Base-by-base conservation (phyloP, 1,140 invertebrate species). In the Anoplophora glabripennis region DNA sequence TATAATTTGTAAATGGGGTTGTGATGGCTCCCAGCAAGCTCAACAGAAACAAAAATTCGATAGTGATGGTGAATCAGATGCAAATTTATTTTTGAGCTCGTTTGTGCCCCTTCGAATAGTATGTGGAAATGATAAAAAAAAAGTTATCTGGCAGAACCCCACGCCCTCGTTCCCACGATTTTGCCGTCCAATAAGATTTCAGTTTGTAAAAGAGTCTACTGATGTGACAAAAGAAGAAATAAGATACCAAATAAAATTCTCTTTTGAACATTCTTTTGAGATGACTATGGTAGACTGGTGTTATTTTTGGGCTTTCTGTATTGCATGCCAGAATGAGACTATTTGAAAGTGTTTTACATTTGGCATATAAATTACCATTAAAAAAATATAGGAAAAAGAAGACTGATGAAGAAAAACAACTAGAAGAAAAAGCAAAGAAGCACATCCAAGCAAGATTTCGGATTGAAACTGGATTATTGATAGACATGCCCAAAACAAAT, bases 21-120 rank as follows among this genome's bases (percentile, higher is more conserved):
- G 57, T 52, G 57, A 63, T 40, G 48, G 53, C 45, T 62, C 49
- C 34, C 63, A 64, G 21, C 58, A 61, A 44, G 51, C 41, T 14
- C 54, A 64, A 59, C 65, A 51, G 42, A 69, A 69, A 61, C 65
- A 71, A 57, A 66, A 63, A 53, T 69, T 72, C 57, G 21, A 52
- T 36, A 59, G 49, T 56, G 58, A 67, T 36, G 14, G 51, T n/a
- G 61, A 58, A 37, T 57, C 53, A 38, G 68, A 67, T 10, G 72
- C 51, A 63, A 54, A 73, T 57, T 47, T 46, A 10, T 46, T 46
- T 46, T 21, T 21, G 12, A 46, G 45, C 45, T 74, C 67, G n/a
- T n/a, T 74, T 38, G 70, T 75, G 34, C 67, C 73, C 33, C 63
- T 75, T 36, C 70, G 65, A 59, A 35, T 76, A 9, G 2, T 57